Evolutionary conservation across 35 echinoderm and acorn worm genomes (phyloP), one percentile per base, ranked within the genome.

Genomic region (Apostichopus parvimensis): DNA sequence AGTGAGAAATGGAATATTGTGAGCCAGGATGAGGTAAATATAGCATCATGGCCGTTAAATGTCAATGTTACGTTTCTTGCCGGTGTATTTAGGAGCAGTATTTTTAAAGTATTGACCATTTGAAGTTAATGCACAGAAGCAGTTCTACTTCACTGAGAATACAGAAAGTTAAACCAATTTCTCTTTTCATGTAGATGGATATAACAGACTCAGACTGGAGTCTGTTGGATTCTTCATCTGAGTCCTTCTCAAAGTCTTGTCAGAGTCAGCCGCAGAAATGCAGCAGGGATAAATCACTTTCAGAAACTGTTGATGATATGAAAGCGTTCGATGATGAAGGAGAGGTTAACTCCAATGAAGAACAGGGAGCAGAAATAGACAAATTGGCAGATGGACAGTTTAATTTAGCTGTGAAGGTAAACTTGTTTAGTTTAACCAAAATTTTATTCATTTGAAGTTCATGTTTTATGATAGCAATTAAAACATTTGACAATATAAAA

Each of bases 341-440:
- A 34, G 28, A 34, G 28, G 0, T 34, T 1, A 78, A 24, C 23
- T 78, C 20, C 11, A 7, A 8, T 12, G 8, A 23, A 18, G 20
- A 21, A 12, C 8, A 34, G 1, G 9, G 54, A 55, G 12, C 34
- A 55, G 52, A 10, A 54, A 12, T 52, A 17, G 25, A 82, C 5
- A 12, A 56, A 6, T 17, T n/a, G 54, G 34, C 45, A 1, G 9
- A 54, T 45, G 79, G 79, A 5, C 34, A 82, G 18, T 82, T 82
- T 82, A 82, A 82, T 82, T 82, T 82, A 82, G 79, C 79, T 9
- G 54, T 82, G 54, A 82, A 82, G 79, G 79, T 82, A 82, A 82
- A 3, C 28, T 10, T 79, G 77, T 79, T 24, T 7, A 79, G 28
- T 13, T 21, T 79, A 22, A 10, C 13, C 4, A 79, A 45, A 79